Base-by-base conservation (phyloP, 2,113 vertebrate genomes). In the Tympanuchus pallidicinctus region DNA sequence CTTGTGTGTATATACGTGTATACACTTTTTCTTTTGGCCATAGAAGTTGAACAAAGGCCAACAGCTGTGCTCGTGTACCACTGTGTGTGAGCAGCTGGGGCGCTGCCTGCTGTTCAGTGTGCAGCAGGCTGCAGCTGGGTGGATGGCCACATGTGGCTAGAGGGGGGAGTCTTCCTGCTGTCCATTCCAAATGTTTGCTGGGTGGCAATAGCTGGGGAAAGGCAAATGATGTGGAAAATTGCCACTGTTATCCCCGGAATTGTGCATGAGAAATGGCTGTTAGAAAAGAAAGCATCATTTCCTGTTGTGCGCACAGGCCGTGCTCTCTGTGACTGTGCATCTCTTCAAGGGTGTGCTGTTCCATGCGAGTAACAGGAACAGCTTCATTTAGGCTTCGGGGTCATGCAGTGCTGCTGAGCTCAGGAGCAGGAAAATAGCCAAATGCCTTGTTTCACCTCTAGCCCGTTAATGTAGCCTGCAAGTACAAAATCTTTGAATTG, bases 191-290 rank as follows among this genome's bases (percentile, higher is more conserved):
- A 21, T 1, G 21, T 10, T 54, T 52, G 45, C 40, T 28, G 34
- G 12, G 24, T 13, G 8, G 4, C 1, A 2, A 2, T 20, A 54
- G 20, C 14, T 13, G 70, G 5, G 15, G 61, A n/a, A 56, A 47
- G 28, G 66, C 2, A 1, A 32, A 25, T 0, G 21, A 6, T 12
- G 25, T 4, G n/a, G 14, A 5, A 50, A 17, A 38, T 5, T 10
- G 13, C 2, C 6, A 3, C 40, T 42, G 18, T n/a, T 54, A 48
- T 15, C 16, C 34, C 6, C 18, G 8, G 11, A 13, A 10, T 36
- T 9, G 1, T 32, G 2, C 0, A 3, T 1, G 0, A 0, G 2
- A 3, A 36, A 5, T 1, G 36, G 4, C 13, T 30, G 13, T 5
- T 5, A 3, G 45, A 10, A 52, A 36, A 72, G 45, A 36, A 52